phyloP scores from a whole-genome alignment of 2,113 vertebrate genomes.

The Halichoerus grypus region DNA sequence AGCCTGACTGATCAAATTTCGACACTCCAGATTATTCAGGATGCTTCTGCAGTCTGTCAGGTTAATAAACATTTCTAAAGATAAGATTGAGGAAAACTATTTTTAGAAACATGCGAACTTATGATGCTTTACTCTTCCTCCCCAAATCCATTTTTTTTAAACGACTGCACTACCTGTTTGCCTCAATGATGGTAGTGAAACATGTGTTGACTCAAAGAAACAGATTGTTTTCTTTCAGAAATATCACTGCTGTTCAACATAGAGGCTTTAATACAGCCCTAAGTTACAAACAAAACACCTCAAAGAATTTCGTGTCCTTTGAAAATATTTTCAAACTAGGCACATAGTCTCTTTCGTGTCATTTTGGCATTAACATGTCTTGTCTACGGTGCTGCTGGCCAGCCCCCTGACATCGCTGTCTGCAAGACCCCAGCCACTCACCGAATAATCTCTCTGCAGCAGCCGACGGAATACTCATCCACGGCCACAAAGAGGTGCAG shows the following conservation, averaged over 20 bases:
- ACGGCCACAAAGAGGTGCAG: constrained; percentile 94
- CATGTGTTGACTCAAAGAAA: background rate
- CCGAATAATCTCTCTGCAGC: constrained; percentile 92
- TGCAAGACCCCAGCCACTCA: constrained; percentile 77
- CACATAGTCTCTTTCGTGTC: background rate
- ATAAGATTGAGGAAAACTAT: background rate
- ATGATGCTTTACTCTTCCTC: background rate
- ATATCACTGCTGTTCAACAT: background rate
- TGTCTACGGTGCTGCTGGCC: background rate
- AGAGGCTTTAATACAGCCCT: background rate
- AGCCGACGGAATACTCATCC: constrained; percentile 82
- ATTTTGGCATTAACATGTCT: background rate
- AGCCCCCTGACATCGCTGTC: background rate
- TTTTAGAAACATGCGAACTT: constrained; percentile 46
- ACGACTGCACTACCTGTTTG: background rate
- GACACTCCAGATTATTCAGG: background rate
- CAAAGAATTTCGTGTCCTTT: background rate
- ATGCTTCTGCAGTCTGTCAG: background rate
- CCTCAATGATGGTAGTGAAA: constrained; percentile 18
- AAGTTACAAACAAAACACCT: constrained; percentile 42
- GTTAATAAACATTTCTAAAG: background rate
- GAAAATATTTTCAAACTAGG: background rate
- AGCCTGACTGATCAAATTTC: background rate
- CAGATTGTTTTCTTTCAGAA: constrained; percentile 46
- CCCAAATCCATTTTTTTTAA: constrained; percentile 6